phyloP scores from a whole-genome alignment of 2,888 invertebrate genomes.

The Leuctra nigra region DNA sequence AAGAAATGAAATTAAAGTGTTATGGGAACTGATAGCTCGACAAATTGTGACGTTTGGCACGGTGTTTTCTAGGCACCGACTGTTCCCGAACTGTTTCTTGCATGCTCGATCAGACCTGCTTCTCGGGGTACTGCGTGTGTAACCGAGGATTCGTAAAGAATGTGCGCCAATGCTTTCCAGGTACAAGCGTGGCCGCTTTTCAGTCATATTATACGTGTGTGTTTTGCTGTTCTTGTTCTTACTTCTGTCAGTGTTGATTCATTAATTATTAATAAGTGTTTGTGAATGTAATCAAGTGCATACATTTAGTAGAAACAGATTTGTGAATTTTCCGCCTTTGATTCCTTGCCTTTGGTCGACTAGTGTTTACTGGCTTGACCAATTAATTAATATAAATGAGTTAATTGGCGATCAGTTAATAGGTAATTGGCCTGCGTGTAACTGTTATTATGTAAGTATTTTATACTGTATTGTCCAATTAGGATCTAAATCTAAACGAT shows the following conservation, averaged over 20 bases:
- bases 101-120: conserved; percentile 22
- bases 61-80: conserved; percentile 23
- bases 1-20: neutral
- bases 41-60: conserved; percentile 8
- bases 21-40: neutral
- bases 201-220: neutral
- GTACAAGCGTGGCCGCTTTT: conserved; percentile 2
- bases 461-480: no score
- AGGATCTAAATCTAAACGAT: no score
- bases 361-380: no score
- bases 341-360: no score
- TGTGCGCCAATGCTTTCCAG: conserved; percentile 20
- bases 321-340: no score
- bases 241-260: neutral
- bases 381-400: no score
- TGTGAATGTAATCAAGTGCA: no score
- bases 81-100: conserved; percentile 18
- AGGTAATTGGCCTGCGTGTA: no score
- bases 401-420: no score
- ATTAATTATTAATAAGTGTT: no score
- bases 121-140: conserved; percentile 25
- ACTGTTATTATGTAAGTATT: no score
- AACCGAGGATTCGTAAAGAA: conserved; percentile 21
- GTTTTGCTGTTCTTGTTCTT: neutral
- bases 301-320: no score